Evolutionary conservation across 2,888 invertebrate genomes (phyloP).

Genomic region (Nysson spinosus): DNA sequence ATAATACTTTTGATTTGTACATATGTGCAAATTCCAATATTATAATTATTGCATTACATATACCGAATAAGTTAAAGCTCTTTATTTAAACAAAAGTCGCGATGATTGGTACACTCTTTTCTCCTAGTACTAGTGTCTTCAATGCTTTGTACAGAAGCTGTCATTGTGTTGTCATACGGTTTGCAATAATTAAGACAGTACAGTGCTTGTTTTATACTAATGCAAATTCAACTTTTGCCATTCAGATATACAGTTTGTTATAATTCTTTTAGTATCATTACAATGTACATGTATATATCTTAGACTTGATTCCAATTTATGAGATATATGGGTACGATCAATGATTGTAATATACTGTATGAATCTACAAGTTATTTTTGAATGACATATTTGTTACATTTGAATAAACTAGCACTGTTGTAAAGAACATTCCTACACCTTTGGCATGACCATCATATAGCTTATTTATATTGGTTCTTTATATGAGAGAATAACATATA

Average conservation of each 20-base stretch:
- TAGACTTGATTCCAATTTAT: not conserved
- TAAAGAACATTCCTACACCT: too few relatives aligned
- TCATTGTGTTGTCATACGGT: not conserved
- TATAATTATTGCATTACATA: too few relatives aligned
- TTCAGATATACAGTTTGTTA: not conserved
- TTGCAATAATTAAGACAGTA: not conserved
- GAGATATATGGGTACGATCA: not conserved
- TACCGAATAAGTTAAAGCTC: too few relatives aligned
- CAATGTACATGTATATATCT: not conserved
- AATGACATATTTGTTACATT: not conserved
- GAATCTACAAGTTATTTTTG: not conserved
- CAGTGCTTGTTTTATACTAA: too few relatives aligned
- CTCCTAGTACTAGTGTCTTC: not conserved
- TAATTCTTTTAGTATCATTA: not conserved
- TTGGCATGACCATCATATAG: too few relatives aligned
- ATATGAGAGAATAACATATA: too few relatives aligned
- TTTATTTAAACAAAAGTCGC: not conserved
- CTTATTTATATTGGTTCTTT: too few relatives aligned
- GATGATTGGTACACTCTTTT: not conserved
- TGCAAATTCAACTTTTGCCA: too few relatives aligned
- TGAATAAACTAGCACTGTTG: too few relatives aligned
- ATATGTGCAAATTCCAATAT: conserved; percentile 2
- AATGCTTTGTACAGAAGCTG: conserved; percentile 1
- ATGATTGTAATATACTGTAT: not conserved
- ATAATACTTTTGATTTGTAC: conserved; percentile 14